Evolutionary conservation across 2,888 invertebrate genomes (phyloP).

Genomic region (Ormyrus rosae): DNA sequence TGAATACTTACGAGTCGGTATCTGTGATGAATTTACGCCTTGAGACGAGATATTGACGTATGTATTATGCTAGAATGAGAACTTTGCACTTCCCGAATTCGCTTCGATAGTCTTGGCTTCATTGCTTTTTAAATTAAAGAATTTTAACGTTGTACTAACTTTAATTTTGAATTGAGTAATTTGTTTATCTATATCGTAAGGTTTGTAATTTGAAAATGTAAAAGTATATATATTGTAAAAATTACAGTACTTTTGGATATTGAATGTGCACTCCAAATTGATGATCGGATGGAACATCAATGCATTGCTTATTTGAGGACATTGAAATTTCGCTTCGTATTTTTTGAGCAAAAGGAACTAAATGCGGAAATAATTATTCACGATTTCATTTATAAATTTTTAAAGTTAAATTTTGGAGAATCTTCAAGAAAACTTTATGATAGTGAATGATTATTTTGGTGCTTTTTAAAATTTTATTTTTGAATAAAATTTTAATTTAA

Average conservation of each 20-base stretch:
- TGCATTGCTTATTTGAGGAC: not conserved
- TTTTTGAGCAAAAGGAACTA: not conserved
- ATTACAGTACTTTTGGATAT: constrained; percentile 7
- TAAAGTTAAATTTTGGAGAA: too few species aligned
- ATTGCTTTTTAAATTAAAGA: constrained; percentile 54
- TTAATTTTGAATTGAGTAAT: constrained; percentile 4
- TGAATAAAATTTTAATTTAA: too few species aligned
- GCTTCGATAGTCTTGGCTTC: constrained; percentile 60
- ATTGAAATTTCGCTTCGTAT: not conserved
- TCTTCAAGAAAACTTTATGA: too few species aligned
- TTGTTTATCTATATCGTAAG: not conserved
- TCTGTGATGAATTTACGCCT: constrained; percentile 3
- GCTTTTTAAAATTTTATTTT: too few species aligned
- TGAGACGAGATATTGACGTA: not conserved
- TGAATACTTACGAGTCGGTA: not conserved
- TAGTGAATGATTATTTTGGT: too few species aligned
- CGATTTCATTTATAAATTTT: too few species aligned
- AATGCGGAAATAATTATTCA: too few species aligned
- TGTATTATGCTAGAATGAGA: constrained; percentile 20
- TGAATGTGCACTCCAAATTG: constrained; percentile 25
- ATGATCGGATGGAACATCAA: constrained; percentile 24
- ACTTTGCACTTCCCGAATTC: constrained; percentile 48
- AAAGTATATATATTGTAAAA: not conserved
- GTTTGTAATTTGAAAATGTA: constrained; percentile 16
- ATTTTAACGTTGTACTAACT: constrained; percentile 7